Percentiles rank a stretch among this genome's conserved stretches.
Evolutionary conservation across 1,140 invertebrate genomes (phyloP).

Genomic region (Dufourea novaeangliae): DNA sequence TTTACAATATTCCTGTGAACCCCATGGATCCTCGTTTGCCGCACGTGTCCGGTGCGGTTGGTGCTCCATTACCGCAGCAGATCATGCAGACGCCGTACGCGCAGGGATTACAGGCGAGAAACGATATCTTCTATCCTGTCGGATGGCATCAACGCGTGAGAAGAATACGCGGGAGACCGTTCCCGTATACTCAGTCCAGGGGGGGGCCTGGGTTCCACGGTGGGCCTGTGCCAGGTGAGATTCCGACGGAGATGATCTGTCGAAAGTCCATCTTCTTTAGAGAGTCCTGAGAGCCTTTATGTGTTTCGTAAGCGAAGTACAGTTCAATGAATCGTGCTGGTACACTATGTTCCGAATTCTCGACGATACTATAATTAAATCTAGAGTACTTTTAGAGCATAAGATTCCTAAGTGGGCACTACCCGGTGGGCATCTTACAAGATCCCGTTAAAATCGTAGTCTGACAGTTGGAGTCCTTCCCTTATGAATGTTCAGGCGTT

Average conservation of each 20-base stretch:
- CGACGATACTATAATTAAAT: too few relatives aligned
- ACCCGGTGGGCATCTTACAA: too few relatives aligned
- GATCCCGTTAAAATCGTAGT: too few relatives aligned
- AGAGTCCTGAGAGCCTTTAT: not conserved
- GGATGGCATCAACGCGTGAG: slow-evolving; percentile 55
- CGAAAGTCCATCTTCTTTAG: not conserved
- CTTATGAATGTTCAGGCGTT: too few relatives aligned
- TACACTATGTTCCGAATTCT: too few relatives aligned
- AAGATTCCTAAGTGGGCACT: too few relatives aligned
- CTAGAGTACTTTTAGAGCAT: too few relatives aligned
- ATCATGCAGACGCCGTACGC: slow-evolving; percentile 4
- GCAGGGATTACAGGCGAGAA: slow-evolving; percentile 27
- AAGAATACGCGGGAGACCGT: slow-evolving; percentile 47
- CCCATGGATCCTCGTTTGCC: not conserved
- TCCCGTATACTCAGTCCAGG: slow-evolving; percentile 53
- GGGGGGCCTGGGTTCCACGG: slow-evolving; percentile 63
- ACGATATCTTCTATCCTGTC: slow-evolving; percentile 38
- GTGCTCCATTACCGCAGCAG: slow-evolving; percentile 12
- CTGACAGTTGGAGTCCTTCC: too few relatives aligned
- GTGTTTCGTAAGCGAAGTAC: not conserved
- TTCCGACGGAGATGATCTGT: not conserved
- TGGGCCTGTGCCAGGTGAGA: slow-evolving; percentile 54
- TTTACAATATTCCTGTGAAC: slow-evolving; percentile 13
- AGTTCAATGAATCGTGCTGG: not conserved
- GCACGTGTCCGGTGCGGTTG: not conserved